Evolutionary conservation across 1,140 invertebrate genomes (phyloP), one percentile per base, ranked within the genome.

Genomic region (Ceratitis capitata): DNA sequence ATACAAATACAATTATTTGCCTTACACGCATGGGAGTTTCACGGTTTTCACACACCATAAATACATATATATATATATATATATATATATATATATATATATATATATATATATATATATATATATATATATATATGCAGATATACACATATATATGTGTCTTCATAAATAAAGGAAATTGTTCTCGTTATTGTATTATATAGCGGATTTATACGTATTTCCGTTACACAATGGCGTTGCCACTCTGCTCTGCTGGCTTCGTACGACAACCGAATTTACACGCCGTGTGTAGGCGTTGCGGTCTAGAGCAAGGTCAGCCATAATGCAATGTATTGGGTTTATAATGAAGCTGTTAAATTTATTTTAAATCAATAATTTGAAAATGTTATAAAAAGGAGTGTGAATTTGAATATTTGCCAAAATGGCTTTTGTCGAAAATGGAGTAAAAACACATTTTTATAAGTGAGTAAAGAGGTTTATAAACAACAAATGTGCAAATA

Each of bases 121-220:
- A n/a, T n/a, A 4, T 56, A 23, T 56, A n/a, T 23, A 23, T 56
- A 23, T 56, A 1, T 0, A 1, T 53, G 19, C 9, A 56, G 19
- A 56, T 4, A 19, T 53, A 19, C n/a, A 2, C 16, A 53, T 53
- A 19, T 23, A 7, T 23, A 4, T 23, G 19, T 23, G 2, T 56
- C n/a, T 56, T 45, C 69, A 35, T 78, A 78, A 42, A 45, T 78
- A 45, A 45, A 78, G 35, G 69, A 78, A 78, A 78, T 78, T 78
- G 69, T 26, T 78, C 35, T 78, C 69, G 39, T 78, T 78, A 78
- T 78, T 78, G 69, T 39, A 78, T 45, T 45, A 78, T 45, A 78
- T 9, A 78, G 69, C 39, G 69, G 39, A 78, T 78, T 78, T 78
- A 78, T 78, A 39, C 39, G 69, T 78, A 45, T 45, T 45, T 78